A percentile compares a stretch with the other conserved stretches of the same genome.
Evolutionary conservation across 2,797 vertebrate genomes (phyloP).

Genomic region (Platalea minor): DNA sequence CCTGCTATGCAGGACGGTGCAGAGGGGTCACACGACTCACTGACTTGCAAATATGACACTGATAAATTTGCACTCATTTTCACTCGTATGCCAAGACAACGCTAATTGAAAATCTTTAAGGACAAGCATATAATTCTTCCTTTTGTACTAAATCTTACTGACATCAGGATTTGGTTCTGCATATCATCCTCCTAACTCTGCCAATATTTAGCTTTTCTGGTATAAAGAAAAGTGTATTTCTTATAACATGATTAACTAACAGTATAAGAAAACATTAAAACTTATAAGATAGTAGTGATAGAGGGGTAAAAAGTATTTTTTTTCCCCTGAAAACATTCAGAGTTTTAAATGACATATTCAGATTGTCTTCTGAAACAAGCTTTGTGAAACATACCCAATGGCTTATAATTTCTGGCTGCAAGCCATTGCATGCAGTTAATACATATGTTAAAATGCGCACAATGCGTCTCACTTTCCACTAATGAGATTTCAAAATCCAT

Average conservation of each 20-base stretch:
- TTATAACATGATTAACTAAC: neutral
- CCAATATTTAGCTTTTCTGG: neutral
- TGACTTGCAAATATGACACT: neutral
- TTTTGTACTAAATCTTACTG: neutral
- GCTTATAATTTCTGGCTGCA: conserved; percentile 13
- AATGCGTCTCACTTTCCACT: conserved; percentile 28
- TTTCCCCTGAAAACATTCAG: neutral
- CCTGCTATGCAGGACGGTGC: neutral
- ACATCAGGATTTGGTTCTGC: neutral
- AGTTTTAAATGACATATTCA: neutral
- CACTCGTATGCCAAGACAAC: neutral
- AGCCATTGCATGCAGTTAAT: conserved; percentile 18
- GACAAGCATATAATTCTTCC: neutral
- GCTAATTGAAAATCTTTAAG: neutral
- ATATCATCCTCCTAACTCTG: neutral
- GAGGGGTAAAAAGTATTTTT: neutral
- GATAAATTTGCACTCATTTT: neutral
- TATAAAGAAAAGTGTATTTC: neutral
- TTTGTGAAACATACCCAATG: neutral
- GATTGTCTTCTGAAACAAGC: neutral
- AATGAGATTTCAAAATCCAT: conserved; percentile 68
- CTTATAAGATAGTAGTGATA: neutral
- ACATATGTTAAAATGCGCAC: conserved; percentile 62
- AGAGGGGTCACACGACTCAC: neutral
- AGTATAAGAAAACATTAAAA: neutral